These are phyloP conservation scores for Lepetodrilus schrolli DNA, from an alignment of 2,888 invertebrate species.

Conservation along the genomic window DNA sequence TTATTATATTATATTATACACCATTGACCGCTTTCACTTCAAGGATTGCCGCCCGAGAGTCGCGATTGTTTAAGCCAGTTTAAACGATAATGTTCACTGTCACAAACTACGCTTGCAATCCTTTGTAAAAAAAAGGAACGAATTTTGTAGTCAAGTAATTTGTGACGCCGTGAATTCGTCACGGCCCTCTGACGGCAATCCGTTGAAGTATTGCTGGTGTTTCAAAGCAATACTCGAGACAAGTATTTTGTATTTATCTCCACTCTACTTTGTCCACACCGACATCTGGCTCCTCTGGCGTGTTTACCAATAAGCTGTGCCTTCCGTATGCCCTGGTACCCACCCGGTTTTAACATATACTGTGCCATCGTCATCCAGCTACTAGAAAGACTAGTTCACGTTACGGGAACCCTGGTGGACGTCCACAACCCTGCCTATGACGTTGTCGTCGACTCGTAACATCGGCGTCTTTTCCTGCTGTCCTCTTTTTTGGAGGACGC, in stretches of 20 bases:
- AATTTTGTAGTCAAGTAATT: conserved; percentile 24
- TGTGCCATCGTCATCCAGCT: too few relatives aligned
- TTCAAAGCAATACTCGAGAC: conserved; percentile 17
- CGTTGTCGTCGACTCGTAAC: too few relatives aligned
- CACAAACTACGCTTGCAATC: conserved; percentile 26
- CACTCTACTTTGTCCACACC: conserved; percentile 21
- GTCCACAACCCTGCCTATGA: too few relatives aligned
- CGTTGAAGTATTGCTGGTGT: neutral
- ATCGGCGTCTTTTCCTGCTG: too few relatives aligned
- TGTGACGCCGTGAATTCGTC: neutral
- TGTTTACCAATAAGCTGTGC: conserved; percentile 19
- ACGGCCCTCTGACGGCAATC: neutral
- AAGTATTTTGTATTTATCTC: too few relatives aligned
- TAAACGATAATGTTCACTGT: conserved; percentile 5
- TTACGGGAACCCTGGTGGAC: too few relatives aligned
- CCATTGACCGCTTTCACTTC: neutral
- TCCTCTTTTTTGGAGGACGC: too few relatives aligned
- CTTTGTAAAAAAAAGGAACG: conserved; percentile 5
- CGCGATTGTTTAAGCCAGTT: conserved; percentile 10
- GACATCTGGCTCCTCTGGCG: conserved; percentile 10
- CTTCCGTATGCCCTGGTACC: conserved; percentile 2
- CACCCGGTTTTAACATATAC: neutral
- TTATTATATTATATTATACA: conserved; percentile 2
- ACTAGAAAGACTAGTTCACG: too few relatives aligned
- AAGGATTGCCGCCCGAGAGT: neutral